Evolutionary conservation across 2,797 vertebrate species (phyloP), one percentile per base, ranked within the genome.

Genomic region (Pachyuromys duprasi): DNA sequence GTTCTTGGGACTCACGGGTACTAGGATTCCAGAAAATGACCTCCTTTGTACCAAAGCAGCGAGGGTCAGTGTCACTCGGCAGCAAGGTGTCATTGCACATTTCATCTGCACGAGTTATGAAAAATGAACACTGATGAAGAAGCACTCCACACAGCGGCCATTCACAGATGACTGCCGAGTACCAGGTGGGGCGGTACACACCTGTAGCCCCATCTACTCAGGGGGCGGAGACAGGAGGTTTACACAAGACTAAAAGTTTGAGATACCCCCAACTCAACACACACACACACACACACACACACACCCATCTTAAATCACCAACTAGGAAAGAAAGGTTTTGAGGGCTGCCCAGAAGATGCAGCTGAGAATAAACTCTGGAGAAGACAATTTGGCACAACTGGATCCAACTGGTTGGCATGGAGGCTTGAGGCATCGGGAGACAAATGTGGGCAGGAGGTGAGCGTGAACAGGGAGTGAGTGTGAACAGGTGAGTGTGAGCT

Each of bases 51-150:
- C 24, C 83, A 53, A 31, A 45, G 15, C 57, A 67, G 63, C 0
- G 2, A 79, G 26, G 67, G 55, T 63, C 53, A 26, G 4, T 0
- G 8, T 42, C 22, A 14, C 31, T 17, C 49, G 5, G 8, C 28
- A 12, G 45, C 22, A 28, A 18, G 8, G 24, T 45, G 36, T 12
- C 20, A 15, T 0, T 5, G 67, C 42, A 22, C 8, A 26, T 4
- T 13, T 3, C 39, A 67, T 24, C 3, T 39, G 39, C 4, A 20
- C 33, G 11, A 0, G 1, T 0, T 1, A 31, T 11, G 20, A 4
- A 26, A n/a, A 24, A 15, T 24, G 33, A 60, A 2, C 26, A 70
- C 17, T 24, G 5, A 3, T 60, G 24, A 31, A 14, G 39, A 28
- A 3, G 24, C 5, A 26, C 20, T 31, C 49, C 3, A 3, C 1